Evolutionary conservation across 2,113 vertebrate genomes (phyloP), one percentile per base, ranked within the genome.

Genomic region (Himantopus leucocephalus): DNA sequence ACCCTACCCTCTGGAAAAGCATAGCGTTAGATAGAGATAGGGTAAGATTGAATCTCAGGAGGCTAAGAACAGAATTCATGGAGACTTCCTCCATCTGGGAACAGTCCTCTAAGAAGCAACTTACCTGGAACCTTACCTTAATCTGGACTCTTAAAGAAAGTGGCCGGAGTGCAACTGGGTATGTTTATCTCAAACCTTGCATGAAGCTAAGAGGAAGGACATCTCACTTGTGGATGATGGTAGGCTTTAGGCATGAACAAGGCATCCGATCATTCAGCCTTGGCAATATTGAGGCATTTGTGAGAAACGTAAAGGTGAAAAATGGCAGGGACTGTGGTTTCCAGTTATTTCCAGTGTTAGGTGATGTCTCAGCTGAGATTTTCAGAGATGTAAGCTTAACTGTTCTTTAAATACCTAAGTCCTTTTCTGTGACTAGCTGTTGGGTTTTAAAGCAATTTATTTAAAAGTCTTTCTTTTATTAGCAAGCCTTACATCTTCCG

Each of bases 391-490:
- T 79, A 79, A 85, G 43, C 53, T 89, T 83, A 92, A 94, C 66
- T 73, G 39, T 73, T 47, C 59, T 91, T 94, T 92, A 84, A 94
- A 91, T 58, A 80, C 50, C 22, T 13, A 59, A 59, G 67, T 83
- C n/a, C 3, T 89, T 84, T 89, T 64, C 55, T 89, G 30, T 81
- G 76, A 56, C 72, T 94, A 94, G n/a, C n/a, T 81, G 60, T 86
- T 77, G 71, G 16, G 30, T 64, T 93, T 93, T 75, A 85, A 94
- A 72, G 56, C 48, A 62, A 93, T 91, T 91, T 86, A 43, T 94
- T 94, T 91, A 30, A 73, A 92, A 91, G 66, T 82, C 53, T 90
- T 79, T 48, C 80, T 75, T 91, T 95, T 79, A 92, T 95, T 82
- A 90, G 23, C 35, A 87, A 90, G 62, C 35, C 66, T 74, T 90